A percentile compares a stretch with the other conserved stretches of the same genome.
Evolutionary conservation across 2,113 vertebrate genomes (phyloP).

Genomic region (Blennius ocellaris): DNA sequence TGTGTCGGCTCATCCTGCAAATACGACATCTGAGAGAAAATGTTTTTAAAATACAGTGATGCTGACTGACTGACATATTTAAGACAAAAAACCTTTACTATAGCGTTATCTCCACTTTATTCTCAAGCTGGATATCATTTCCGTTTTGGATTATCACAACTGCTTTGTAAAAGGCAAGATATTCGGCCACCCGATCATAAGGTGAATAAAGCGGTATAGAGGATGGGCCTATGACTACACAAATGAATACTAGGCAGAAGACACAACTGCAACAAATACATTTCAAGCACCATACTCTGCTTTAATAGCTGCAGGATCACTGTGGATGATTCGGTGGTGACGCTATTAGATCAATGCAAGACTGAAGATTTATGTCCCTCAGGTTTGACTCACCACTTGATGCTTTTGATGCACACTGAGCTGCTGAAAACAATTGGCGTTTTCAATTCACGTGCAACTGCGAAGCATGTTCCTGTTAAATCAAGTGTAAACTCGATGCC

Average conservation of each 20-base stretch:
- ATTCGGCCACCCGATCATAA: too few species aligned
- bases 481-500: constrained; percentile 23
- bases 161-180: neutral
- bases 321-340: constrained; percentile 31
- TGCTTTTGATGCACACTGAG: constrained; percentile 46
- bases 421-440: constrained; percentile 52
- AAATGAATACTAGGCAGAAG: too few species aligned
- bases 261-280: neutral
- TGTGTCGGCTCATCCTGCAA: neutral
- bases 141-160: too few species aligned
- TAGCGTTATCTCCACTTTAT: too few species aligned
- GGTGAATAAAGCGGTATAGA: too few species aligned
- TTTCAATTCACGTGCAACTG: constrained; percentile 27
- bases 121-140: too few species aligned
- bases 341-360: constrained; percentile 46
- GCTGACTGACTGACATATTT: neutral
- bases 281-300: constrained; percentile 28
- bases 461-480: constrained; percentile 34
- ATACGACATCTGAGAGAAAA: neutral
- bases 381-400: constrained; percentile 38
- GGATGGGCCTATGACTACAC: too few species aligned
- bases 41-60: constrained; percentile 10
- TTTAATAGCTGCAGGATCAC: constrained; percentile 23
- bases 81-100: too few species aligned
- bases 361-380: constrained; percentile 26